Evolutionary conservation across 2,888 invertebrate genomes (phyloP).

Genomic region (Crematogaster levior): DNA sequence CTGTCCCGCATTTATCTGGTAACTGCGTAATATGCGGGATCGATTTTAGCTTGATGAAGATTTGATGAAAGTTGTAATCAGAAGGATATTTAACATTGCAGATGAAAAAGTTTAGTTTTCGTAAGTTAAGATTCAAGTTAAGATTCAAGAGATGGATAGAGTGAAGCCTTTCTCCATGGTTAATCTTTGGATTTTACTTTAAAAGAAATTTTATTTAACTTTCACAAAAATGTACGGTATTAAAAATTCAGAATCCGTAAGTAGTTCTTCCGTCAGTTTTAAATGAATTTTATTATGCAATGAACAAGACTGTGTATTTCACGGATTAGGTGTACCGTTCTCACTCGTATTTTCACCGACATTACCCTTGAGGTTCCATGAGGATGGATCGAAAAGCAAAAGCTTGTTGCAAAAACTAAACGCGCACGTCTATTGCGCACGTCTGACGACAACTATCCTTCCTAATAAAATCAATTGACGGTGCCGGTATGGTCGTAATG

Average conservation of each 20-base stretch:
- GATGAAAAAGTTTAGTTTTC: slow-evolving; percentile 14
- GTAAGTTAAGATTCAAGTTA: slow-evolving; percentile 21
- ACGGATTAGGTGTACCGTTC: not conserved
- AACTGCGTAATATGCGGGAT: slow-evolving; percentile 13
- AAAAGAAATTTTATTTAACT: slow-evolving; percentile 31
- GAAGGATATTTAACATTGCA: slow-evolving; percentile 17
- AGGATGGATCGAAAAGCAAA: slow-evolving; percentile 15
- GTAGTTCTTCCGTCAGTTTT: not conserved
- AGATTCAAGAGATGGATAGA: not conserved
- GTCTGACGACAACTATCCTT: slow-evolving; percentile 57
- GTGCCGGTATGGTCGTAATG: slow-evolving; percentile 44
- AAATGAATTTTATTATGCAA: slow-evolving; percentile 9
- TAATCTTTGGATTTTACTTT: slow-evolving; percentile 25
- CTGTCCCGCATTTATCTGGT: slow-evolving; percentile 13
- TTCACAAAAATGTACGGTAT: not conserved
- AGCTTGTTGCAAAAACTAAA: slow-evolving; percentile 22
- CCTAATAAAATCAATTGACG: slow-evolving; percentile 60
- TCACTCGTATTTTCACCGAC: slow-evolving; percentile 47
- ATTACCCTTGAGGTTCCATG: not conserved
- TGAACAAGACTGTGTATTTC: not conserved
- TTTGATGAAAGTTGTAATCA: slow-evolving; percentile 37
- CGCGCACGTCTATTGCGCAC: slow-evolving; percentile 21
- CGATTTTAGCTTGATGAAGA: slow-evolving; percentile 25
- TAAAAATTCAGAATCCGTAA: slow-evolving; percentile 23
- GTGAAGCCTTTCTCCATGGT: not conserved